Evolutionary conservation across 1,140 invertebrate species (phyloP).

Genomic region (Bombyx mandarina): DNA sequence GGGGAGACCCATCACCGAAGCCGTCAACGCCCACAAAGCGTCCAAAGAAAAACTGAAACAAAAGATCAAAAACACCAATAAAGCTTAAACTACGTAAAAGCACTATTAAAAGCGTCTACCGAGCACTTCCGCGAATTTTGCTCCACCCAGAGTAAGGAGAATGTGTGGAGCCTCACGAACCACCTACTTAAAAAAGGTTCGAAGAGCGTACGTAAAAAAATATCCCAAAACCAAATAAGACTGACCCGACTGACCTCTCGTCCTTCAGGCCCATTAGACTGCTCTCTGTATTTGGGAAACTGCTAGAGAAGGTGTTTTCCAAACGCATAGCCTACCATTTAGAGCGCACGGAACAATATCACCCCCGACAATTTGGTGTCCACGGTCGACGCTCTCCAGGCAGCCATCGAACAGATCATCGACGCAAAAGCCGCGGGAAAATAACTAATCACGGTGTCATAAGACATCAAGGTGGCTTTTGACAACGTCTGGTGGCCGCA

Average conservation of each 20-base stretch:
- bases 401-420: constrained; percentile 4
- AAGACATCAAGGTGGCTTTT: constrained; percentile 12
- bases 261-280: constrained; percentile 15
- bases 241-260: constrained; percentile 3
- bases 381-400: constrained; percentile 9
- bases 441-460: constrained; percentile 9
- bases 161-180: constrained; percentile 1
- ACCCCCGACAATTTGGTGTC: constrained; percentile 10
- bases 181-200: neutral
- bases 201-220: constrained; percentile 9
- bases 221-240: constrained; percentile 11
- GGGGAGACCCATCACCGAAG: neutral
- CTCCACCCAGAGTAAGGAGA: neutral
- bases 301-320: constrained; percentile 17
- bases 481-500: no score
- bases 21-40: no score
- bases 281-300: constrained; percentile 17
- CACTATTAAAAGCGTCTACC: neutral
- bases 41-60: neutral
- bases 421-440: neutral
- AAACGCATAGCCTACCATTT: constrained; percentile 10
- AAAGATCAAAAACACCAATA: neutral
- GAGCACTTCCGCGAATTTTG: neutral
- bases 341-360: neutral
- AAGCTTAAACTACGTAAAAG: neutral